These are phyloP conservation scores for Seira musarum DNA, from an alignment of 2,888 invertebrate species.

Conservation along the genomic window DNA sequence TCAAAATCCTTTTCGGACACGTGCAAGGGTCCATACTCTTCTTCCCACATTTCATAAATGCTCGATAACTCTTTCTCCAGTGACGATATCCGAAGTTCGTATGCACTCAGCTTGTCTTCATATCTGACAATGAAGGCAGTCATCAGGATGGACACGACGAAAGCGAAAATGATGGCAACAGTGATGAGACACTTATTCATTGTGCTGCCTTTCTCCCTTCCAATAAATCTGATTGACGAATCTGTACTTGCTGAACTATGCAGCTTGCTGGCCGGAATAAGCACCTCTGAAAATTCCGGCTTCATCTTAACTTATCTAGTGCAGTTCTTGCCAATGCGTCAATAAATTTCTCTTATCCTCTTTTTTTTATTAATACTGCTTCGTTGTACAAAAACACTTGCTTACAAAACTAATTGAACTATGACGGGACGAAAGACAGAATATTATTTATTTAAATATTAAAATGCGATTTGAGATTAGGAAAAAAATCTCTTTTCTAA, in stretches of 20 bases:
- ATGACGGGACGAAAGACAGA: neutral
- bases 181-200: constrained; percentile 62
- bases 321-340: neutral
- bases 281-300: constrained; percentile 67
- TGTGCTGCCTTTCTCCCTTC: constrained; percentile 19
- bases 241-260: constrained; percentile 46
- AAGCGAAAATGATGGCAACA: constrained; percentile 56
- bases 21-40: constrained; percentile 44
- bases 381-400: neutral
- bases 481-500: neutral
- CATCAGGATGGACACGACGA: constrained; percentile 61
- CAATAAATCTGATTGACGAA: constrained; percentile 35
- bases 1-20: constrained; percentile 54
- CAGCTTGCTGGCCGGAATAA: constrained; percentile 59
- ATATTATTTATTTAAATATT: no score
- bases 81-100: constrained; percentile 57
- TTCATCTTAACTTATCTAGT: constrained; percentile 62
- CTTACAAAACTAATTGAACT: constrained; percentile 29
- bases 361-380: neutral
- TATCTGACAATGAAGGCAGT: constrained; percentile 61
- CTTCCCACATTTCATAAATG: constrained; percentile 51
- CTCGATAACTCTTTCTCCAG: constrained; percentile 60
- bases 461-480: neutral
- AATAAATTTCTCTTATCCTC: neutral
- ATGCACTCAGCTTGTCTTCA: constrained; percentile 60